phyloP scores from a whole-genome alignment of 2,113 vertebrate species.

The Alligator mississippiensis region DNA sequence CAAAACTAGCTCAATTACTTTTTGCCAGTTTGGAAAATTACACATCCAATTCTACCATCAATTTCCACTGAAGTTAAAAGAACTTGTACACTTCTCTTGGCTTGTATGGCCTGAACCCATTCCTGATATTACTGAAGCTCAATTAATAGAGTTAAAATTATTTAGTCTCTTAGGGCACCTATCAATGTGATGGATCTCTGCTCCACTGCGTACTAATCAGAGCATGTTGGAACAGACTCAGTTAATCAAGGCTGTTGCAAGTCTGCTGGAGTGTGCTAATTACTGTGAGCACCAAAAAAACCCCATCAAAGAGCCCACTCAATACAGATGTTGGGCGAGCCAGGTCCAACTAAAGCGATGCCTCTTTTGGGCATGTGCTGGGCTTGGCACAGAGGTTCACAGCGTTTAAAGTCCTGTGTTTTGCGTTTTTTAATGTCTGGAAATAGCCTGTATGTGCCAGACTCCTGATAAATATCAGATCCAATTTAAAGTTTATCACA shows the following conservation, averaged over 20 bases:
- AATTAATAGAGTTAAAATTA: not conserved
- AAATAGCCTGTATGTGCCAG: not conserved
- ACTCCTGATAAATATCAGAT: not conserved
- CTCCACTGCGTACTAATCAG: not conserved
- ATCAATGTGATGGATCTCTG: not conserved
- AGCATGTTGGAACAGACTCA: no score
- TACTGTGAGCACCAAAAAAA: no score
- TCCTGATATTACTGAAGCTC: not conserved
- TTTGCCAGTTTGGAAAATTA: not conserved
- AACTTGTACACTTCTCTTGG: accelerated
- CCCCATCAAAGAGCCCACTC: no score
- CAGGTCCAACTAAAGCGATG: no score
- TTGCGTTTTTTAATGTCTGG: not conserved
- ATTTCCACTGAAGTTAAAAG: not conserved
- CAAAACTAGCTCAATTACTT: not conserved
- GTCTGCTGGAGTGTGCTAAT: no score
- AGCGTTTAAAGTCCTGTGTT: not conserved
- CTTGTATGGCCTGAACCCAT: not conserved
- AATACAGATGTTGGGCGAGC: no score
- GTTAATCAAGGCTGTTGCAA: no score
- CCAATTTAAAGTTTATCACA: not conserved
- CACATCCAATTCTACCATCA: not conserved
- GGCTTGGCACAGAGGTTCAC: no score
- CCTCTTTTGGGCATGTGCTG: no score
- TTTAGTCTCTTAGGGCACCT: no score